phyloP scores from a whole-genome alignment of 2,888 invertebrate species.

The Neoaliturus tenellus region DNA sequence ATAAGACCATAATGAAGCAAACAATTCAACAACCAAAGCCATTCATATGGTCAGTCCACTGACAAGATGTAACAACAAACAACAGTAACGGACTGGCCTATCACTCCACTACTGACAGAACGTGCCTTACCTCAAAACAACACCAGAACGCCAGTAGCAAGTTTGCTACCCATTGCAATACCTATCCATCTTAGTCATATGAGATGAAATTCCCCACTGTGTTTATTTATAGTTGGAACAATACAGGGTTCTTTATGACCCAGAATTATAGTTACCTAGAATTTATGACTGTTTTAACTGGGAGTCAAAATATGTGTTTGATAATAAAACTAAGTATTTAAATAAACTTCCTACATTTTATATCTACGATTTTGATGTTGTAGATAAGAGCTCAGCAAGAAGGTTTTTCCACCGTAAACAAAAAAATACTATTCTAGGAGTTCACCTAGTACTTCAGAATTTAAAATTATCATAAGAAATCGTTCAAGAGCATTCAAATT shows the following conservation, averaged over 20 bases:
- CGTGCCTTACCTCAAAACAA: slow-evolving; percentile 5
- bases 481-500: no score
- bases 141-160: neutral
- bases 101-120: neutral
- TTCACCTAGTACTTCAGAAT: no score
- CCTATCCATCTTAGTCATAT: neutral
- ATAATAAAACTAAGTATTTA: no score
- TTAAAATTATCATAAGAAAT: no score
- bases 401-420: no score
- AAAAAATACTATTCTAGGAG: no score
- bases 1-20: neutral
- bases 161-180: neutral
- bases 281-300: neutral
- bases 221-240: neutral
- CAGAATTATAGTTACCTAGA: neutral
- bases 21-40: neutral
- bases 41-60: neutral
- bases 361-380: no score
- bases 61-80: neutral
- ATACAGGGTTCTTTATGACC: neutral
- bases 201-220: neutral
- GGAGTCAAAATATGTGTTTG: neutral
- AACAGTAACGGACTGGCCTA: neutral
- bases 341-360: no score
- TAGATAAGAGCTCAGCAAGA: no score